A percentile compares a stretch with the other conserved stretches of the same genome.
These are phyloP conservation scores for Chaetodon trifascialis DNA, from an alignment of 2,113 vertebrate species.

Conservation along the genomic window DNA sequence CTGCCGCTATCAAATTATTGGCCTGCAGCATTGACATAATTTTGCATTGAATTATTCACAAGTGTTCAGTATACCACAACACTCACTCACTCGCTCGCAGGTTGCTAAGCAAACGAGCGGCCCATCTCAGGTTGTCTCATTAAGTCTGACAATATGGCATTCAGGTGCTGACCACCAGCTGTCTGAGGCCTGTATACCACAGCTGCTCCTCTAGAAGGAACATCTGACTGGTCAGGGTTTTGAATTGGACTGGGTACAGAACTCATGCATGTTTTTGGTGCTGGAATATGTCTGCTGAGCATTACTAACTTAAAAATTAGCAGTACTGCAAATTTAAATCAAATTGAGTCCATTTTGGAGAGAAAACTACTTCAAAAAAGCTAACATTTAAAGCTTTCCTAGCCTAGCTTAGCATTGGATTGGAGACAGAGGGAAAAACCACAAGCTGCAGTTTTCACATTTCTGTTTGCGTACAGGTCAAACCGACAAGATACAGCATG, in stretches of 20 bases:
- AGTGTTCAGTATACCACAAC: constrained; percentile 2
- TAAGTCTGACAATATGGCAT: constrained; percentile 7
- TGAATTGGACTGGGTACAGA: neutral
- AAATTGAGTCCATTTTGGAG: too few species aligned
- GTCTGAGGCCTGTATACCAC: constrained; percentile 35
- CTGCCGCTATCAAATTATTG: constrained; percentile 34
- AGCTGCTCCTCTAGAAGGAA: constrained; percentile 20
- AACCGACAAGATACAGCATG: too few species aligned
- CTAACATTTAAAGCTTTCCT: neutral
- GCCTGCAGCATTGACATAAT: constrained; percentile 51
- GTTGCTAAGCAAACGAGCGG: constrained; percentile 9
- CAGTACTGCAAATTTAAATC: too few species aligned
- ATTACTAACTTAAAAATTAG: too few species aligned
- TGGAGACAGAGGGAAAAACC: too few species aligned
- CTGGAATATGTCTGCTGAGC: neutral
- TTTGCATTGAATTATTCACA: constrained; percentile 74
- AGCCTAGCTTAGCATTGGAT: neutral
- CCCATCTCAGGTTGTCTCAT: constrained; percentile 59
- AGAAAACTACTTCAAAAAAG: too few species aligned
- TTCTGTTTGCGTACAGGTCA: too few species aligned
- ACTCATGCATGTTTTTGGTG: neutral
- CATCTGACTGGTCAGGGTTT: neutral
- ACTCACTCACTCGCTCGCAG: neutral
- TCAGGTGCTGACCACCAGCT: constrained; percentile 53
- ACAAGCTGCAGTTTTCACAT: too few species aligned